These are phyloP conservation scores for Anhinga anhinga DNA, from an alignment of 2,113 vertebrate species.

Conservation along the genomic window DNA sequence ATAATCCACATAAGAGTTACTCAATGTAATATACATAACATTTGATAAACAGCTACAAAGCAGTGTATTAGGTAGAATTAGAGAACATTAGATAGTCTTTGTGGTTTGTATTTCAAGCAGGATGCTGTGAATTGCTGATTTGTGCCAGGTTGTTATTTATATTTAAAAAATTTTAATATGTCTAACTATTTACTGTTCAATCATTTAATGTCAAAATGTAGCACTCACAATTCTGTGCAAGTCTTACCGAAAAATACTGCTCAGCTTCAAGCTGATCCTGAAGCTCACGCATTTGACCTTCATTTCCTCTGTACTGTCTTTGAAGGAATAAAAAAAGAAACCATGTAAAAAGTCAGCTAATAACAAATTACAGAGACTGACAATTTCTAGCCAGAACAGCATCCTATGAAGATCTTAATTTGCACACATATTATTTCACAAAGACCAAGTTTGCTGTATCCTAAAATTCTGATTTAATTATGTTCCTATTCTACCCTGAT, in stretches of 20 bases:
- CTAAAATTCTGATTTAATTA: background rate
- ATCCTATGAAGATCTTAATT: background rate
- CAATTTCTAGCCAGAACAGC: background rate
- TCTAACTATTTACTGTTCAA: background rate
- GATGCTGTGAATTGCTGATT: background rate
- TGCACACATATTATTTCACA: background rate
- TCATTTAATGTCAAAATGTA: background rate
- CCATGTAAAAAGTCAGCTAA: background rate
- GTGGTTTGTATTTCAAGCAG: background rate
- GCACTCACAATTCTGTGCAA: background rate
- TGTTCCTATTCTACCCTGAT: background rate
- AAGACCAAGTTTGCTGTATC: background rate
- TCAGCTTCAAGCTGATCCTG: slow-evolving; percentile 99
- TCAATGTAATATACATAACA: background rate
- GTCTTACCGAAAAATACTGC: slow-evolving; percentile 97
- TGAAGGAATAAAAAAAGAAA: slow-evolving; percentile 25
- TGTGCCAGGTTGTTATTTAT: background rate
- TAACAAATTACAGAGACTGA: background rate
- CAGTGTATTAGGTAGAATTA: background rate
- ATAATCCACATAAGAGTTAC: background rate
- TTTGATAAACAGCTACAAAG: background rate
- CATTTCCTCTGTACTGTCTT: slow-evolving; percentile 97
- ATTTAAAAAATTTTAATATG: background rate
- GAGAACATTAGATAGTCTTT: background rate
- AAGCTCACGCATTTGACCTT: slow-evolving; percentile 98